These are phyloP conservation scores for Montipora sp. DNA, from an alignment of 64 coral and sea anemone species.

Conservation along the genomic window DNA sequence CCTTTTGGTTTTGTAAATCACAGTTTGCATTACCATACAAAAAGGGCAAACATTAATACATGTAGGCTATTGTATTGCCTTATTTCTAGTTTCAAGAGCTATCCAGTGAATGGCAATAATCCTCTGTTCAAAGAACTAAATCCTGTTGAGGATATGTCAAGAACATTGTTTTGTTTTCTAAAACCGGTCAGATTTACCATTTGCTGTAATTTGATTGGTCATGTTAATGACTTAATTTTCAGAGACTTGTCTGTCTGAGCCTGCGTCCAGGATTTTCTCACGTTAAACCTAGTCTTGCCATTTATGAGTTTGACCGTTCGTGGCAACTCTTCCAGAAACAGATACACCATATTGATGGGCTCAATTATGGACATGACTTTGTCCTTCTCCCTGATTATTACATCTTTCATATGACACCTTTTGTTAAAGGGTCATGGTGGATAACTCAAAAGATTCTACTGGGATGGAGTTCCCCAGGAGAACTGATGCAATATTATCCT, in stretches of 20 bases:
- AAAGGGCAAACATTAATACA: too few species aligned
- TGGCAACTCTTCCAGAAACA: conserved; percentile 78
- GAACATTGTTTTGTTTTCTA: too few species aligned
- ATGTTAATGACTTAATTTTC: background rate
- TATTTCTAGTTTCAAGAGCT: too few species aligned
- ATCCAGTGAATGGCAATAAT: too few species aligned
- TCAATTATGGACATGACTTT: conserved; percentile 92
- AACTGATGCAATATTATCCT: conserved; percentile 83
- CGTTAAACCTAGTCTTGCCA: conserved; percentile 55
- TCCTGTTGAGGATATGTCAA: too few species aligned
- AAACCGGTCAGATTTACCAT: too few species aligned
- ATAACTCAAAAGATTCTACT: conserved; percentile 55
- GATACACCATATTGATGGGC: conserved; percentile 69
- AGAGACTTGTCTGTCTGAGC: conserved; percentile 87
- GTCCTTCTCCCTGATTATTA: conserved; percentile 85
- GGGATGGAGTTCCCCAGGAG: conserved; percentile 84
- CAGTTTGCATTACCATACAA: too few species aligned
- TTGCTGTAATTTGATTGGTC: too few species aligned
- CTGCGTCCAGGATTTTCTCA: conserved; percentile 65
- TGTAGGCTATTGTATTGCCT: too few species aligned
- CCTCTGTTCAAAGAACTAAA: too few species aligned
- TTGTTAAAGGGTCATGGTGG: conserved; percentile 69
- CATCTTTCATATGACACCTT: conserved; percentile 89
- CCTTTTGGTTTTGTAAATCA: too few species aligned
- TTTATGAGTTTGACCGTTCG: conserved; percentile 76